Evolutionary conservation across 2,113 vertebrate genomes (phyloP).

Genomic region (Strix aluco): DNA sequence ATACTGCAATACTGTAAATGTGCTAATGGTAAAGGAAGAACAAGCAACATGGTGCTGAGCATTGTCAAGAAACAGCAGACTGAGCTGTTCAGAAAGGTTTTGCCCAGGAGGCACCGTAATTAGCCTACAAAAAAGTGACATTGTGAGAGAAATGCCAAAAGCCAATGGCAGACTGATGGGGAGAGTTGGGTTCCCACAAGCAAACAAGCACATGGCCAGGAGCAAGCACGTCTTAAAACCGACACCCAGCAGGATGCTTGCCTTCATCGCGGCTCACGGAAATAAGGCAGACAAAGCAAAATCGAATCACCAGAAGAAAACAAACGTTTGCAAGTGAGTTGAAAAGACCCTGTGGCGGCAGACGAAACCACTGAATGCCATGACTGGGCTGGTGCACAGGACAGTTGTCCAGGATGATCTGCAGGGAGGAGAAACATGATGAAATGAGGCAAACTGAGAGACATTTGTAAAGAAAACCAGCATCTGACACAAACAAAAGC

Average conservation of each 20-base stretch:
- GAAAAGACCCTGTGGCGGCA: neutral
- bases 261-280: neutral
- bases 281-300: constrained; percentile 15
- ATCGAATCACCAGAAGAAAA: neutral
- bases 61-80: neutral
- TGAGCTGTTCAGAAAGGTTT: neutral
- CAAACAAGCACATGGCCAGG: neutral
- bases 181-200: neutral
- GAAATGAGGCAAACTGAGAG: neutral
- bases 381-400: neutral
- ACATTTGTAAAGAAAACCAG: neutral
- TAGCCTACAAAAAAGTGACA: neutral
- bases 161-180: neutral
- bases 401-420: neutral
- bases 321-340: neutral
- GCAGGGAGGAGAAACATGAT: neutral
- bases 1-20: neutral
- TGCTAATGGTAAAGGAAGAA: neutral
- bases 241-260: neutral
- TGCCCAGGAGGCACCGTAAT: neutral
- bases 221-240: neutral
- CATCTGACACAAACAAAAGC: neutral
- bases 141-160: neutral
- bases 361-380: neutral
- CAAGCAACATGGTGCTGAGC: accelerated